phyloP scores from a whole-genome alignment of 2,888 invertebrate genomes.

The Diploptera punctata region DNA sequence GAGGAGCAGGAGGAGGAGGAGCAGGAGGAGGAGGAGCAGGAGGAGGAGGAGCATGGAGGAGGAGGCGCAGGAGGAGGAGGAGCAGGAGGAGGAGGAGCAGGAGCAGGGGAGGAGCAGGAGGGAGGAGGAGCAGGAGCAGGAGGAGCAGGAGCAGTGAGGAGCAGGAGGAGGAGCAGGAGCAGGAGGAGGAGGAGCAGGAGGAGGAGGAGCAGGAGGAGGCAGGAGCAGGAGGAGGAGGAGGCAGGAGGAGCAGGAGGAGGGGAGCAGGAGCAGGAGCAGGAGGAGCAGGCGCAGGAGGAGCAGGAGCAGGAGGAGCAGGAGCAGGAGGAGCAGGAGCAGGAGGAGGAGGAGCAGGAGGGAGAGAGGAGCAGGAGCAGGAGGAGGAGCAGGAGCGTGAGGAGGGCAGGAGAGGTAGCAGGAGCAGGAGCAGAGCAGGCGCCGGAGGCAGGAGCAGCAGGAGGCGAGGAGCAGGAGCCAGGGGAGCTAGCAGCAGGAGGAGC shows the following conservation, averaged over 20 bases:
- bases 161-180: not conserved
- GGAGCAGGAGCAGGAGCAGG: not conserved
- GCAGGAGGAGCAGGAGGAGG: not conserved
- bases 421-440: not conserved
- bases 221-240: not conserved
- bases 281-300: too few relatives aligned
- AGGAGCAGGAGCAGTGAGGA: too few relatives aligned
- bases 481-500: not conserved
- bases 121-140: not conserved
- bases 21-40: too few relatives aligned
- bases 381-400: not conserved
- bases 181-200: not conserved
- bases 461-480: not conserved
- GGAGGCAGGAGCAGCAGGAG: not conserved
- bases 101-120: not conserved
- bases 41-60: too few relatives aligned
- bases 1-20: too few relatives aligned
- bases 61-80: too few relatives aligned
- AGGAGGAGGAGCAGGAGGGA: conserved; percentile 49
- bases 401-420: not conserved
- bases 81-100: too few relatives aligned
- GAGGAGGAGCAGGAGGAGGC: not conserved
- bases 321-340: conserved; percentile 57
- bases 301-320: conserved; percentile 47
- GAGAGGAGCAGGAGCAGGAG: not conserved